Conservation (phyloP, 2,888 invertebrate genomes). For the Conomelus anceps region DNA sequence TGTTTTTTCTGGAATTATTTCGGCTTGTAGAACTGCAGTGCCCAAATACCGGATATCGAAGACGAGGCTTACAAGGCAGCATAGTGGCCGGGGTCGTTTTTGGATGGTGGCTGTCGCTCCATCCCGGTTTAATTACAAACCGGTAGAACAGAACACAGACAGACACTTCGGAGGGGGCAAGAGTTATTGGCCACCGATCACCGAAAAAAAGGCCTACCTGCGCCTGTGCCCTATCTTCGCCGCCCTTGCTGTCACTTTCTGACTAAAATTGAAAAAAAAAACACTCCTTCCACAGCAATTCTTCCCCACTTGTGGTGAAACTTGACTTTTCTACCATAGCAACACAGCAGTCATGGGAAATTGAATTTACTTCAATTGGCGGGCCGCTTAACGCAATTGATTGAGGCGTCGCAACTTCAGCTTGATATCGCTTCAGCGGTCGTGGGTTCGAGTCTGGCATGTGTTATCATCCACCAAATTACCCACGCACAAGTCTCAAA, state of each 20-base stretch:
- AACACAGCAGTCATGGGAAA: not conserved
- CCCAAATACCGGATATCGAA: not conserved
- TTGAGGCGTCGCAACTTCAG: too few species aligned
- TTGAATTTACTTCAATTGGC: too few species aligned
- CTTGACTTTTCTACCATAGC: not conserved
- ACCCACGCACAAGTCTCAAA: too few species aligned
- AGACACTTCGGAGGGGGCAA: not conserved
- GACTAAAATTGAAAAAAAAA: not conserved
- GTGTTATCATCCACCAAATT: too few species aligned
- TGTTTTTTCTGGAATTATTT: too few species aligned
- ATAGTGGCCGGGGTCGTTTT: not conserved
- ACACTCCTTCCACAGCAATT: not conserved
- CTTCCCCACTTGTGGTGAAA: not conserved
- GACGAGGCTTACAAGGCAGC: not conserved
- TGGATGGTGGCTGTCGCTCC: not conserved
- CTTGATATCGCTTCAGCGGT: too few species aligned
- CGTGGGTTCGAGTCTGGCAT: too few species aligned
- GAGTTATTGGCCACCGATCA: not conserved
- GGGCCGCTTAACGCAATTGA: too few species aligned
- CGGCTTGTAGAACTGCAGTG: too few species aligned
- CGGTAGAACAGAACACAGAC: too few species aligned
- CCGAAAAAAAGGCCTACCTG: not conserved
- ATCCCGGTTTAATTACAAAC: not conserved
- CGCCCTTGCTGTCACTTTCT: not conserved
- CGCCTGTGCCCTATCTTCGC: not conserved